Base-by-base conservation (phyloP, 2,888 invertebrate species). In the Drymonia ruficornis region DNA sequence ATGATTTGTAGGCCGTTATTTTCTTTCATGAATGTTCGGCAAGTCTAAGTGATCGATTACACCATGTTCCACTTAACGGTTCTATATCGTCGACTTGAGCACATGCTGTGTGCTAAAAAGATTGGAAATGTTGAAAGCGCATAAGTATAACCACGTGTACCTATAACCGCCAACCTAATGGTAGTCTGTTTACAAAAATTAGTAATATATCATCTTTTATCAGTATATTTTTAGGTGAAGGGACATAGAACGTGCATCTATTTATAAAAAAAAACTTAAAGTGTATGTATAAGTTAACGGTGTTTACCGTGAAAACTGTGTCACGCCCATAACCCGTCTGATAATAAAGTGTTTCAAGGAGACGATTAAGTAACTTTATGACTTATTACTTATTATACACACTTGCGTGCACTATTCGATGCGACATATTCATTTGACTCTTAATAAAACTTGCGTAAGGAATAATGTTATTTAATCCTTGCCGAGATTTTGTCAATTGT, bases 291-390 rank as follows among this genome's bases (percentile, higher is more conserved):
- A 65, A 70, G 65, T 72, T 65, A 67, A 69, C 78, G 59, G 78
- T 86, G 85, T 88, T 87, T 85, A 83, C 85, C 76, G 68, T 76
- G 77, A 80, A 82, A 90, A 85, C 83, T 89, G 70, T 89, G 89
- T 89, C 88, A 81, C 83, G 87, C 85, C 84, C 86, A 87, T 87
- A 87, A 86, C 84, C 83, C 80, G 83, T 65, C 81, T 84, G 90
- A 91, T 91, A 90, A 84, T 84, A 84, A 90, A 87, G 80, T 87
- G 85, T 87, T 87, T 79, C 91, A 91, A 91, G 91, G 91, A 82
- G 84, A 85, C 84, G 73, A 84, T 89, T 87, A 87, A 84, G 86
- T 86, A 87, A 89, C 81, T 78, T 80, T 81, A 81, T 76, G 78
- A 77, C 71, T 70, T 76, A 74, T 70, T 70, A 74, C 13, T 7